Percentiles rank a stretch among this genome's conserved stretches.
Conservation (phyloP, 2,113 vertebrate genomes). For the Pelecanus crispus region DNA sequence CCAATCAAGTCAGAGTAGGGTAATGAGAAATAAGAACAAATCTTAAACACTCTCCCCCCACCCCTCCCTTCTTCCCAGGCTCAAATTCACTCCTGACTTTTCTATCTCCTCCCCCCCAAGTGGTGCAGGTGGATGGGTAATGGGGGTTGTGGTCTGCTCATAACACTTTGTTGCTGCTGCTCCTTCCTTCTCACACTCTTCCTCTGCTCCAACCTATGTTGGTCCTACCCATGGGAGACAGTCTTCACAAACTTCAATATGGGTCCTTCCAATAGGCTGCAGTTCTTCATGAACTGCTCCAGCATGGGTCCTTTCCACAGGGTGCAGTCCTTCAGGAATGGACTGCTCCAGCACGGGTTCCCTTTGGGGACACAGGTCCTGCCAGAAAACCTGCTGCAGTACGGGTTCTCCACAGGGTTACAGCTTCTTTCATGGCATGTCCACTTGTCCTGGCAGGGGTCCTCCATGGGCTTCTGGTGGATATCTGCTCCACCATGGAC, state of each 20-base stretch:
- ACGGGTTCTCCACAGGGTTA: background rate
- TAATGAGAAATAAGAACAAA: background rate
- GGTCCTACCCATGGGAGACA: background rate
- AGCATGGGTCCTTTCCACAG: fast-evolving
- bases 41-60: fast-evolving
- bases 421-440: background rate
- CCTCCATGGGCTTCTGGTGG: background rate
- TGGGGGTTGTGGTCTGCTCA: background rate
- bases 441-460: too few relatives aligned
- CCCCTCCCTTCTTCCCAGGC: background rate
- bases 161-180: fast-evolving
- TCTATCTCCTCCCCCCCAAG: fast-evolving
- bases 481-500: background rate
- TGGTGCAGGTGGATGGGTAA: fast-evolving
- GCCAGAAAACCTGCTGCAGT: background rate
- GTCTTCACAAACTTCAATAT: background rate
- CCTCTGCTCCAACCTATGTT: background rate
- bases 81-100: background rate
- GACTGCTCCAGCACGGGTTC: background rate
- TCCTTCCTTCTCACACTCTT: background rate
- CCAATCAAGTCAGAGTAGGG: background rate
- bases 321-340: background rate
- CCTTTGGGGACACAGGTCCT: background rate
- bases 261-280: background rate
- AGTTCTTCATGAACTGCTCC: background rate